Evolutionary conservation across 1,140 invertebrate genomes (phyloP), one percentile per base, ranked within the genome.

Genomic region (Formica selysi): DNA sequence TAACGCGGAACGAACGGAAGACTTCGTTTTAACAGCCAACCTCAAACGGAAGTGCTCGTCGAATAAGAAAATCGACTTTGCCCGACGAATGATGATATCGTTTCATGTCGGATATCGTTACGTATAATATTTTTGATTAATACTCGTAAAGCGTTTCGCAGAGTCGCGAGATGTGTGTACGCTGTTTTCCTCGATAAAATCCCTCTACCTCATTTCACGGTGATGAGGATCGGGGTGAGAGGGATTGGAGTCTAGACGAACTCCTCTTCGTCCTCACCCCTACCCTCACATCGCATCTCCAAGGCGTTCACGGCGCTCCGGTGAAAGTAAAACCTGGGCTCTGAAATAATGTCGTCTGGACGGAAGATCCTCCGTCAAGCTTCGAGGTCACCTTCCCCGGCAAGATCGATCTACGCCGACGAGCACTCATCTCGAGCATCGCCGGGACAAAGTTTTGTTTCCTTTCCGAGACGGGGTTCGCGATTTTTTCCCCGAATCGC

Each of bases 321-420:
- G 44, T 83, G 62, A 86, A 83, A 84, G 79, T 81, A 87, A 87
- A 79, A 57, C 87, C 68, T 36, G 41, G 79, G 38, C 85, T 78
- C 38, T 71, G 81, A 85, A 86, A 91, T 87, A 87, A 91, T 76
- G 87, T 73, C 85, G 90, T 91, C 90, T 87, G 81, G 86, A 84
- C 74, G 59, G 84, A 51, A 86, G 64, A 68, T 76, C 67, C 86
- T 74, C 71, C 76, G 62, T 79, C 85, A 89, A 73, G 78, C 89
- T 86, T 87, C 57, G 32, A 70, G 88, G 86, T 90, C 89, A 57
- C 87, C 87, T 76, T 70, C 62, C 44, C 61, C 41, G 44, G 19
- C 68, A 38, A 16, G 61, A 84, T 78, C 80, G 86, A 87, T 87
- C 54, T 70, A 78, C 36, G 10, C n/a, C 44, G 32, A 64, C 44